phyloP scores from a whole-genome alignment of 1,140 invertebrate genomes.

The Papilio helenus region DNA sequence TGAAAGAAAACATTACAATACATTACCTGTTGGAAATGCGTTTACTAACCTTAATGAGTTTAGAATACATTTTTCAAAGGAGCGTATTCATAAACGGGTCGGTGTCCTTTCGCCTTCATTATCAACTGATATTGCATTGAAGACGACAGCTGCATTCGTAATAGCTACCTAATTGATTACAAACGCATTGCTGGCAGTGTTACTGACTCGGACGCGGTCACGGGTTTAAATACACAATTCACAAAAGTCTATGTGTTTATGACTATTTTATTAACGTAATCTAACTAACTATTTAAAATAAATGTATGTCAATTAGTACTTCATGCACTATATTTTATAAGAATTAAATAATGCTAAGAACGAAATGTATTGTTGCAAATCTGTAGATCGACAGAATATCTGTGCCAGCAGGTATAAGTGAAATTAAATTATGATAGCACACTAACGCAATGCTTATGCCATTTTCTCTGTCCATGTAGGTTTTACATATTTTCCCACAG shows the following conservation, averaged over 20 bases:
- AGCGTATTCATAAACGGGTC: slow-evolving; percentile 31
- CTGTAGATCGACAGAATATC: too few relatives aligned
- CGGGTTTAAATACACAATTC: background rate
- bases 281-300: background rate
- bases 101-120: slow-evolving; percentile 31
- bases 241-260: background rate
- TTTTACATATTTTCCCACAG: too few relatives aligned
- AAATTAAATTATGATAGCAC: too few relatives aligned
- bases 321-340: background rate
- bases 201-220: background rate
- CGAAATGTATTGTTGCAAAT: too few relatives aligned
- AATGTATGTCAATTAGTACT: background rate
- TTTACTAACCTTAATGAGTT: slow-evolving; percentile 32
- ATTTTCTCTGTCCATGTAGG: too few relatives aligned
- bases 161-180: slow-evolving; percentile 16
- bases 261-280: background rate
- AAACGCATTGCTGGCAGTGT: slow-evolving; percentile 4
- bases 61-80: slow-evolving; percentile 32
- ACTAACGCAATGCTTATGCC: too few relatives aligned
- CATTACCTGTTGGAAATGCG: slow-evolving; percentile 25
- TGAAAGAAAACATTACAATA: slow-evolving; percentile 19
- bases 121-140: slow-evolving; percentile 23
- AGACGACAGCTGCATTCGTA: slow-evolving; percentile 29
- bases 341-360: too few relatives aligned
- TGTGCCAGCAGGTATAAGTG: too few relatives aligned